Percentiles rank a stretch among this genome's conserved stretches.
These are phyloP conservation scores for Andrena hattorfiana DNA, from an alignment of 2,888 invertebrate genomes.

Conservation along the genomic window DNA sequence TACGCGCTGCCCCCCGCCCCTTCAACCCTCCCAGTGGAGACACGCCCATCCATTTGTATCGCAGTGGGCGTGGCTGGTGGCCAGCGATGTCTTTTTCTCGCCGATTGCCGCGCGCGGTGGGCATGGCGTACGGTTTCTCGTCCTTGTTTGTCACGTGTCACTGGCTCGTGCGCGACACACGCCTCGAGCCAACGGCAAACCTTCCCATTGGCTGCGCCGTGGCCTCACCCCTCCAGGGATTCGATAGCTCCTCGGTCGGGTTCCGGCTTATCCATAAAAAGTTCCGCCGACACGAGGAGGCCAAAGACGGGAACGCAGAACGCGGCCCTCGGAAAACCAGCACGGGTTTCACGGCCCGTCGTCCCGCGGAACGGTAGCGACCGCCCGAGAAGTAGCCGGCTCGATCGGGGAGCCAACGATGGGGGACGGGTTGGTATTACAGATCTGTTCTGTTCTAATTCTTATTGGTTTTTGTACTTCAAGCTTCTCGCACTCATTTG, in stretches of 20 bases:
- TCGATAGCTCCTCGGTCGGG: not conserved
- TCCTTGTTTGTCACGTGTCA: not conserved
- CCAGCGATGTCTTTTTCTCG: not conserved
- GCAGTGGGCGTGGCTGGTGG: not conserved
- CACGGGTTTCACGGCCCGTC: not conserved
- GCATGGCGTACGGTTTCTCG: not conserved
- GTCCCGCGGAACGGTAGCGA: slow-evolving; percentile 26
- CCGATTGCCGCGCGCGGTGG: not conserved
- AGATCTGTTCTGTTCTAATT: no score
- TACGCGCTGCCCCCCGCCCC: not conserved
- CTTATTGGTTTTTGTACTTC: no score
- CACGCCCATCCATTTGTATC: not conserved
- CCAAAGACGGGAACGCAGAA: slow-evolving; percentile 23
- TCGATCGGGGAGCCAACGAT: slow-evolving; percentile 20
- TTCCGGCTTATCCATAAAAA: slow-evolving; percentile 19
- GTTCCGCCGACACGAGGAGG: not conserved
- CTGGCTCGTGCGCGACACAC: slow-evolving; percentile 5
- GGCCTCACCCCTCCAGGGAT: not conserved
- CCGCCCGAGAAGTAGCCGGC: slow-evolving; percentile 34
- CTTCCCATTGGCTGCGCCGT: slow-evolving; percentile 18
- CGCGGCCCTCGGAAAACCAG: not conserved
- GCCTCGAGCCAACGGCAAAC: not conserved
- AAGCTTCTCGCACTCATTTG: no score
- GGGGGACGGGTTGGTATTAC: not conserved
- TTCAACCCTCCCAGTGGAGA: not conserved